Evolutionary conservation across 2,797 vertebrate species (phyloP).

Genomic region (Anabacerthia variegaticeps): DNA sequence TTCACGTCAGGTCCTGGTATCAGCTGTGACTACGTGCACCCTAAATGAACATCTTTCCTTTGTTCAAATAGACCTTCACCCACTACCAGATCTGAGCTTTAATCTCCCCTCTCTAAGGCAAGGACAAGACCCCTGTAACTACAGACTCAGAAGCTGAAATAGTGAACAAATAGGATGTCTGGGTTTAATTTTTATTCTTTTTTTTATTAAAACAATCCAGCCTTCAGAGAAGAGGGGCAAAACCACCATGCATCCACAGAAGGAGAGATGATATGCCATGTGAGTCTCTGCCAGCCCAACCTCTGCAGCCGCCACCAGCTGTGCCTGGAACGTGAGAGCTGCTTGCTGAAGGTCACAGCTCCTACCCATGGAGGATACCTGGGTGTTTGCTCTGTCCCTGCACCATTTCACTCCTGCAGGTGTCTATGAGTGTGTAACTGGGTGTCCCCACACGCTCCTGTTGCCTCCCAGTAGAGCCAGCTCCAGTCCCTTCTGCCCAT

Average conservation of each 20-base stretch:
- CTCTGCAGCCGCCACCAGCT: rapidly evolving
- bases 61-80: background rate
- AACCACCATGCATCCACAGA: background rate
- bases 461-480: background rate
- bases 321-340: background rate
- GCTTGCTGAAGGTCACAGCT: background rate
- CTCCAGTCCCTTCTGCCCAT: background rate
- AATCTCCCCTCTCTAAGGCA: background rate
- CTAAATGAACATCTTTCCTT: background rate
- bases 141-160: background rate
- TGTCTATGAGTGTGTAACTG: background rate
- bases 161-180: background rate
- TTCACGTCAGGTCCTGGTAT: background rate
- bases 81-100: background rate
- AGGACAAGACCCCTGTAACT: background rate
- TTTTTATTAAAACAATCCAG: background rate
- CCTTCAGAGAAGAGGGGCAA: background rate
- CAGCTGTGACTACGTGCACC: background rate
- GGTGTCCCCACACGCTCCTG: background rate
- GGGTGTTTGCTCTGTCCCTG: background rate
- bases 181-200: background rate
- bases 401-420: background rate
- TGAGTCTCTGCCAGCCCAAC: rapidly evolving
- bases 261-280: background rate
- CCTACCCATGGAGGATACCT: rapidly evolving